A percentile compares a stretch with the other conserved stretches of the same genome.
Conservation (phyloP, 2,888 invertebrate genomes). For the Cheilosia variabilis region DNA sequence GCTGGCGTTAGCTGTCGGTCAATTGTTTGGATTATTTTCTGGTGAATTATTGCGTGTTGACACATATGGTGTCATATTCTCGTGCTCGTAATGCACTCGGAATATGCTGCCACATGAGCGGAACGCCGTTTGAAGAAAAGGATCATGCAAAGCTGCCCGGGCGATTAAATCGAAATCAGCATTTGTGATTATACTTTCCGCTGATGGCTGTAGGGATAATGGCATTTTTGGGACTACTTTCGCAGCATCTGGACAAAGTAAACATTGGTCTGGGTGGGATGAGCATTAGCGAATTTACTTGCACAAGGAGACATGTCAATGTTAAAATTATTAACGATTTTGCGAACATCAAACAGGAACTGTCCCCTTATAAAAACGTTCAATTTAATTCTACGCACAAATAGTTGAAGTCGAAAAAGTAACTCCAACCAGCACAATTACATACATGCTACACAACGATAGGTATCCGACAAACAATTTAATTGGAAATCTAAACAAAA, state of each 20-base stretch:
- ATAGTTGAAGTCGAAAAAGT: too few relatives aligned
- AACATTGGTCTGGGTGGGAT: constrained; percentile 15
- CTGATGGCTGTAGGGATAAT: constrained; percentile 10
- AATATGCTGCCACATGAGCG: constrained; percentile 69
- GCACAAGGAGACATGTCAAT: too few relatives aligned
- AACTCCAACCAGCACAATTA: too few relatives aligned
- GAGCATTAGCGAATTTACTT: not conserved
- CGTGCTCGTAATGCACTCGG: constrained; percentile 52
- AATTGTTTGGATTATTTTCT: constrained; percentile 84
- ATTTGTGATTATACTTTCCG: constrained; percentile 45
- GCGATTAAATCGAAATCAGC: constrained; percentile 83
- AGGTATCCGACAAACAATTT: constrained; percentile 55
- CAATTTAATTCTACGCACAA: too few relatives aligned
- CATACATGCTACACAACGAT: too few relatives aligned
- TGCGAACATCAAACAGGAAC: too few relatives aligned
- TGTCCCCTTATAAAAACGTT: too few relatives aligned
- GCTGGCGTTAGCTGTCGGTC: constrained; percentile 77
- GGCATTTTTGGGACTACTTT: constrained; percentile 29
- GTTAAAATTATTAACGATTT: too few relatives aligned
- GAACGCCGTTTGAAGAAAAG: constrained; percentile 28
- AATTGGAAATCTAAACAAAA: constrained; percentile 74
- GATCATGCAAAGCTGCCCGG: constrained; percentile 58
- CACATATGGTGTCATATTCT: constrained; percentile 84
- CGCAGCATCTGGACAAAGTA: constrained; percentile 57
- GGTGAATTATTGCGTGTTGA: constrained; percentile 84